Evolutionary conservation across 2,888 invertebrate genomes (phyloP).

Genomic region (Cactoblastis cactorum): DNA sequence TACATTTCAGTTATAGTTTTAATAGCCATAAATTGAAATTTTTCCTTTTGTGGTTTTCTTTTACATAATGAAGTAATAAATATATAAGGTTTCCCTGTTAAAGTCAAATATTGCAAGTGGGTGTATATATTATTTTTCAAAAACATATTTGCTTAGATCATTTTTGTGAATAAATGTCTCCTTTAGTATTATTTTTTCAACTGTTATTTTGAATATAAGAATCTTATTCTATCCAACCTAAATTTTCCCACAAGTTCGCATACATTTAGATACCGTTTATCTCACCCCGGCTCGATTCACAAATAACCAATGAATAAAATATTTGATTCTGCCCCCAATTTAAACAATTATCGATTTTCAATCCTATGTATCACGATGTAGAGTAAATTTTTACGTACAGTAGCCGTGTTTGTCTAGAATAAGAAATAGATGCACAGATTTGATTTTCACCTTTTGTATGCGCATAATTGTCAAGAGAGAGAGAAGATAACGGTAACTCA

Average conservation of each 20-base stretch:
- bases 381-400: not conserved
- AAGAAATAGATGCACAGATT: not conserved
- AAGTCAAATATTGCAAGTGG: too few relatives aligned
- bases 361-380: not conserved
- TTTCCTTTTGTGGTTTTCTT: too few relatives aligned
- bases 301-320: not conserved
- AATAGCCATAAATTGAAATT: too few relatives aligned
- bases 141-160: too few relatives aligned
- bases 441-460: constrained; percentile 3
- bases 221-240: too few relatives aligned
- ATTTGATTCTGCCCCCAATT: not conserved
- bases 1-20: too few relatives aligned
- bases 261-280: not conserved
- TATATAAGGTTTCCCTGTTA: too few relatives aligned
- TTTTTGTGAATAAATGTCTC: too few relatives aligned
- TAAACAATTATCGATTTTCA: not conserved
- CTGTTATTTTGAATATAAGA: too few relatives aligned
- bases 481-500: constrained; percentile 1
- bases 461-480: constrained; percentile 3
- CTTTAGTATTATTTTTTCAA: too few relatives aligned
- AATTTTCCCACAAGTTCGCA: not conserved
- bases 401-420: not conserved
- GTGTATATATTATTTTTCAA: too few relatives aligned
- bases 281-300: not conserved
- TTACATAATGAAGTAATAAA: too few relatives aligned